These are phyloP conservation scores for Smutsia temminckii DNA, from an alignment of 2,797 vertebrate species.

Conservation along the genomic window DNA sequence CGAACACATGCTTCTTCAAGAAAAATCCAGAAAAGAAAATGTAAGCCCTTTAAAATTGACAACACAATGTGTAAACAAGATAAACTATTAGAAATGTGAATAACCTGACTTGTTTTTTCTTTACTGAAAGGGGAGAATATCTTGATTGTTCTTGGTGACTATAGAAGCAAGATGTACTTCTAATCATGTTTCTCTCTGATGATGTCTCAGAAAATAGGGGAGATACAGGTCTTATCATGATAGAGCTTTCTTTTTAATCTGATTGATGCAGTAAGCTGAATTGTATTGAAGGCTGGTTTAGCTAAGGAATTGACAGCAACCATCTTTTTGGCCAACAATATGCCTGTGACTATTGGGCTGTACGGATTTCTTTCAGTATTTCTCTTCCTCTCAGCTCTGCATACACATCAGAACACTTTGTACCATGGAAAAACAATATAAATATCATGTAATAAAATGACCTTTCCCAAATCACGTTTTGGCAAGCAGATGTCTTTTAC, in stretches of 20 bases:
- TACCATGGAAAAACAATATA: slow-evolving; percentile 69
- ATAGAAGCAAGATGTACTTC: slow-evolving; percentile 31
- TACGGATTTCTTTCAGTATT: neutral
- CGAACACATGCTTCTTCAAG: slow-evolving; percentile 61
- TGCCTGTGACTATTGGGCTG: neutral
- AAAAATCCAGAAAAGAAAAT: slow-evolving; percentile 53
- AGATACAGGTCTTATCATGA: neutral
- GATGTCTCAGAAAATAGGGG: neutral
- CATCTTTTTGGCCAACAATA: neutral
- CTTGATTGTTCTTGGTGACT: neutral
- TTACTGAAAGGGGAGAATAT: neutral
- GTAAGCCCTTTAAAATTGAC: slow-evolving; percentile 46
- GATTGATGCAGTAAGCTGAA: neutral
- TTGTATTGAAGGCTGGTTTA: neutral
- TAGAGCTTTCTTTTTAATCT: neutral
- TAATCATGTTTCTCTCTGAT: slow-evolving; percentile 62
- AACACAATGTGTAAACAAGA: slow-evolving; percentile 37
- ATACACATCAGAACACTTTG: slow-evolving; percentile 53
- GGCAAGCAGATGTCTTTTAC: slow-evolving; percentile 64
- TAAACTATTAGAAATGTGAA: slow-evolving; percentile 64
- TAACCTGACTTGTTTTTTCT: neutral
- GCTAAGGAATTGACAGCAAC: neutral
- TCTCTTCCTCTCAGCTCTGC: neutral
- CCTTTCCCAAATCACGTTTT: slow-evolving; percentile 78
- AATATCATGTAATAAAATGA: slow-evolving; percentile 74